Conservation (phyloP, 2,797 vertebrate genomes). For the Margarornis squamiger region DNA sequence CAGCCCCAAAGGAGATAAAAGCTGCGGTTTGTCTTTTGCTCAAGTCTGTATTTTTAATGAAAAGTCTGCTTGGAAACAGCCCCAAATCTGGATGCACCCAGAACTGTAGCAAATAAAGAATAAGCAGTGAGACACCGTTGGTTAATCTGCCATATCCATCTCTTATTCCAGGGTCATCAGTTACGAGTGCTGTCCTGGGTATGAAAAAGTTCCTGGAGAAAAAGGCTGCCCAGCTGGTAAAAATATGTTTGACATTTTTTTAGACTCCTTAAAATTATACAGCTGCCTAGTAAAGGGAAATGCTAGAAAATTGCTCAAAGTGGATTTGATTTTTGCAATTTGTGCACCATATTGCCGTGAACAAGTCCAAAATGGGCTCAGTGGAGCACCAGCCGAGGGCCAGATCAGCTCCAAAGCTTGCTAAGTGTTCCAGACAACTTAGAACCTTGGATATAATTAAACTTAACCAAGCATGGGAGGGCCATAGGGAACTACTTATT, state of each 20-base stretch:
- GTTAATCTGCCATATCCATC: background rate
- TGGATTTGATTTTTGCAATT: background rate
- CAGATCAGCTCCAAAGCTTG: conserved; percentile 19
- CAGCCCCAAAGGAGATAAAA: background rate
- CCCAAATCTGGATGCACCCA: background rate
- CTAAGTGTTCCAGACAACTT: conserved; percentile 20
- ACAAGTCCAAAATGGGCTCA: background rate
- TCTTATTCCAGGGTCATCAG: conserved; percentile 86
- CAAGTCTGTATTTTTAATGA: background rate
- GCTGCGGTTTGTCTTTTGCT: background rate
- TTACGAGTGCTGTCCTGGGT: conserved; percentile 97
- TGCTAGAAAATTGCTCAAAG: background rate
- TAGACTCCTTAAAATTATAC: background rate
- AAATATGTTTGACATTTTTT: conserved; percentile 20
- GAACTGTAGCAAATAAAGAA: background rate
- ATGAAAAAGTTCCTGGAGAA: conserved; percentile 91
- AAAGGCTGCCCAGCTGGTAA: conserved; percentile 96
- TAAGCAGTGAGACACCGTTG: background rate
- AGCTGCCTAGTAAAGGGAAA: conserved; percentile 17
- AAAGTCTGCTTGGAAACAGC: background rate
- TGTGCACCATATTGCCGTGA: background rate
- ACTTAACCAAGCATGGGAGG: background rate
- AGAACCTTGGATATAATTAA: conserved; percentile 16
- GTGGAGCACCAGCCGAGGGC: background rate
- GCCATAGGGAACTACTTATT: background rate